Evolutionary conservation across 2,888 invertebrate species (phyloP), one percentile per base, ranked within the genome.

Genomic region (Julus scanicus): DNA sequence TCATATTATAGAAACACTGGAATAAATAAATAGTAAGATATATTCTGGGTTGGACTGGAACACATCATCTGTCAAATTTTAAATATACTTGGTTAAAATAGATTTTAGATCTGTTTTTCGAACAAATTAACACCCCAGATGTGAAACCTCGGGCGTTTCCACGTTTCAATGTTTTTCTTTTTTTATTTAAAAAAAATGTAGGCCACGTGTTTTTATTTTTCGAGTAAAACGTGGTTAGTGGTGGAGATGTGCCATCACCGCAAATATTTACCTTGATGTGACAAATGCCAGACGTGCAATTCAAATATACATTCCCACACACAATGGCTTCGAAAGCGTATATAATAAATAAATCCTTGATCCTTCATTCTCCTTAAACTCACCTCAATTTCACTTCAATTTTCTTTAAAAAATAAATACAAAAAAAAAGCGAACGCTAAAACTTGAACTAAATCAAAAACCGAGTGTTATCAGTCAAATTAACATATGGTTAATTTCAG

Each of bases 271-370:
- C 71, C 71, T 71, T 71, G 71, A 71, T 71, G 71, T 71, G 71
- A 71, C 71, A 71, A 71, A 71, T 71, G 71, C 71, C 71, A 71
- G 71, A n/a, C 71, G 71, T 71, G 71, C 71, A 71, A 71, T 71
- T 29, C 71, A 71, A 71, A 71, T 29, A 71, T 71, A 11, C 71
- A 71, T n/a, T n/a, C 29, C 20, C 29, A 4, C 29, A 8, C 71
- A 71, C 71, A 71, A 71, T 71, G 20, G 29, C 8, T 71, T 71
- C 8, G 29, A n/a, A 71, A 71, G 29, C 71, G 29, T 29, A 71
- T 6, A n/a, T n/a, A n/a, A n/a, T n/a, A n/a, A n/a, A n/a, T 29
- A 20, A 4, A 71, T 71, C 29, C 71, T 20, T 29, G 4, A 71
- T 71, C 53, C 53, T 53, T 53, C 53, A 53, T 15, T 53, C 44